Percentiles rank a stretch among this genome's conserved stretches.
phyloP scores from a whole-genome alignment of 2,888 invertebrate genomes.

The Rhabditophanes sp. region DNA sequence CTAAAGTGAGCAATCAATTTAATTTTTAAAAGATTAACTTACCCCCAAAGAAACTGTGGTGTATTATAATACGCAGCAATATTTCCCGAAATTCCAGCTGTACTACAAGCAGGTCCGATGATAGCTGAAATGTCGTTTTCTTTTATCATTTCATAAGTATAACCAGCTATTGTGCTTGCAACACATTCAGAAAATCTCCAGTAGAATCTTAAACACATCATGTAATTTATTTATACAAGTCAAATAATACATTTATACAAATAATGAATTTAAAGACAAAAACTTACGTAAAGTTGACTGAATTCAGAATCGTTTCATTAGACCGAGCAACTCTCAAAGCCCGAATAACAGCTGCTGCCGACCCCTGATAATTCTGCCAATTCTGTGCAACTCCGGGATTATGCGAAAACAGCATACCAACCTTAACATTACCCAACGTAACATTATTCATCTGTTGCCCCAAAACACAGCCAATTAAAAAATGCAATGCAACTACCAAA shows the following conservation, averaged over 20 bases:
- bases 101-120: slow-evolving; percentile 24
- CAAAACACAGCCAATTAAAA: no score
- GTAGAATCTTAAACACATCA: slow-evolving; percentile 8
- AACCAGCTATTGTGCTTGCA: slow-evolving; percentile 13
- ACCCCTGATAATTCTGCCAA: slow-evolving; percentile 8
- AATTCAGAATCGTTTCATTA: slow-evolving; percentile 15
- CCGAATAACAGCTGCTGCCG: slow-evolving; percentile 22
- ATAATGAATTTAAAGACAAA: slow-evolving; percentile 5
- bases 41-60: slow-evolving; percentile 22
- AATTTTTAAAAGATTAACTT: no score
- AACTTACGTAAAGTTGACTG: slow-evolving; percentile 16
- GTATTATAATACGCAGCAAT: slow-evolving; percentile 17
- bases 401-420: slow-evolving; percentile 44
- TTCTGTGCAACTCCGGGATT: slow-evolving; percentile 4
- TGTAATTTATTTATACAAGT: not conserved
- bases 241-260: not conserved
- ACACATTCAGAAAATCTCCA: slow-evolving; percentile 15
- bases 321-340: slow-evolving; percentile 17
- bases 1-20: no score
- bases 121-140: slow-evolving; percentile 19
- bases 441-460: no score
- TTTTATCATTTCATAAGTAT: slow-evolving; percentile 17
- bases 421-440: no score
- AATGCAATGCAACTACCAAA: no score
- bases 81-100: slow-evolving; percentile 12